Evolutionary conservation across 2,888 invertebrate species (phyloP), one percentile per base, ranked within the genome.

Genomic region (Bombylius major): DNA sequence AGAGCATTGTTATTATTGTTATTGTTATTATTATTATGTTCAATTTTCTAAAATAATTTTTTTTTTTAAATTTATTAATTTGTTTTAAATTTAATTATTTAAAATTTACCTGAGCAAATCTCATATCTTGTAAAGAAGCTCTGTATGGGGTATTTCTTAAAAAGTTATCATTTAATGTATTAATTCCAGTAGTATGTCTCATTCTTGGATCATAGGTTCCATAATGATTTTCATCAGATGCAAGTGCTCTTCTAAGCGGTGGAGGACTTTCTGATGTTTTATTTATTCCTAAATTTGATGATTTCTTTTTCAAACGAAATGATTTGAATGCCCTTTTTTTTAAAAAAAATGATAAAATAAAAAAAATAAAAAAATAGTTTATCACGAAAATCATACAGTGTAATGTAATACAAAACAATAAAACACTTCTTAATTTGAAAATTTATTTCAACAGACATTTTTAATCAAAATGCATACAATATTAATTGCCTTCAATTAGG

Each of bases 231-330:
- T 63, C 62, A 48, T 58, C 57, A n/a, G 52, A 42, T 31, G 58
- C 58, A 6, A 54, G 14, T 4, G 64, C 57, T 13, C 69, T 63
- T 7, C 73, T 64, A 32, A 73, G 49, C 42, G 64, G 60, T 12
- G 74, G 72, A 42, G 73, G 73, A 59, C 74, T 73, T 59, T 74
- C 73, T 23, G 73, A 74, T 57, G 73, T 74, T 65, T 73, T 75
- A 58, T 72, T 72, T 55, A 75, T 70, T 6, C 75, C 75, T 59
- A 75, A 60, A 23, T 70, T 72, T 5, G 73, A 74, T 33, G 75
- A 75, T 60, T 70, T 72, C 58, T 75, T 74, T 60, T 70, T 72
- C 42, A 65, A 54, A 32, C 69, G 68, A 63, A 74, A 72, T 47
- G 73, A 68, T 58, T 70, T 72, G 50, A 72, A 68, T 46, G 67